Base-by-base conservation (phyloP, 2,888 invertebrate genomes). In the Rapana venosa region DNA sequence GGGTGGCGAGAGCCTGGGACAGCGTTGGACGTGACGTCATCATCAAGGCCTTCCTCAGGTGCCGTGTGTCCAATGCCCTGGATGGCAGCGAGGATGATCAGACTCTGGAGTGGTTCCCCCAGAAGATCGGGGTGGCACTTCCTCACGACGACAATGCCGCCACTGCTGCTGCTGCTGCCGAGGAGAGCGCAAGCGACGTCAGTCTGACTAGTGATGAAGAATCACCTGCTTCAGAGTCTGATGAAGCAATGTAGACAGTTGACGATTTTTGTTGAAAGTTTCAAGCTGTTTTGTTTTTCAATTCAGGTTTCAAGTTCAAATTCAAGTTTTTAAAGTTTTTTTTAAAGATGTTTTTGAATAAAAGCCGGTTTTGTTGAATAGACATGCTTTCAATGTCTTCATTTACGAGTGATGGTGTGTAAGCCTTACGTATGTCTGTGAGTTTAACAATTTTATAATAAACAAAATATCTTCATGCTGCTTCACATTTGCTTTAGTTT, bases 171-270 rank as follows among this genome's bases (percentile, higher is more conserved):
- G 70, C 70, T 70, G n/a, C n/a, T n/a, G 70, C 22, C 70, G 79
- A 79, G 79, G 79, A n/a, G 79, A 79, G 35, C 79, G 35, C 35
- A 79, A 79, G 79, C 79, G 79, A 79, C 79, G 35, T 32, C 79
- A 79, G 79, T 79, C 79, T 79, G 79, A 79, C 79, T 79, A 79
- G 32, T 79, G 79, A 79, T 81, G 81, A 81, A n/a, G 81, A 81
- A 81, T 81, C 81, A 77, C 32, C 77, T 77, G 77, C 30, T 77
- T 77, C 77, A 77, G 77, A 77, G 15, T 6, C 13, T 77, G 77
- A 77, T 77, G 32, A 32, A 77, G 70, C 70, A 70, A 70, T 70
- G 70, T 70, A 70, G 70, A 70, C 70, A 70, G 70, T 70, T 70
- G 70, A 70, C 70, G 70, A 70, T 70, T 70, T 20, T 77, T 77